Evolutionary conservation across 2,797 vertebrate species (phyloP).

Genomic region (Phrynocephalus guinanensis): DNA sequence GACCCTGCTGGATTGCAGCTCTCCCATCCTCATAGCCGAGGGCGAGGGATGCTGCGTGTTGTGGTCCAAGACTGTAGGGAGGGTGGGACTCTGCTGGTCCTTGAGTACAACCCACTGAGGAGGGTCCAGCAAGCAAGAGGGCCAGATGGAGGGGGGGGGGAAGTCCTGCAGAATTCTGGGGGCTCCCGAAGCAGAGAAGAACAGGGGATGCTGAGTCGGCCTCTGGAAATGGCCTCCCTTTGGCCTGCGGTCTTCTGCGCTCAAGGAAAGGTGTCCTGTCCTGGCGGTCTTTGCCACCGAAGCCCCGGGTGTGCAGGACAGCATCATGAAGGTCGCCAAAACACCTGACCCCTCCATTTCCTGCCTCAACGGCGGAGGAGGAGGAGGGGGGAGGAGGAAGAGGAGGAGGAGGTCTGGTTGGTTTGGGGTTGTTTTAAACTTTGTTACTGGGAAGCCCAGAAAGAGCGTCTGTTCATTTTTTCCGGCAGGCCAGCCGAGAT

Average conservation of each 20-base stretch:
- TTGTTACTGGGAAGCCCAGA: background rate
- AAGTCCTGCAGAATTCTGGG: too few relatives aligned
- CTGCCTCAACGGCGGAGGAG: background rate
- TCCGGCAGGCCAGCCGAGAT: background rate
- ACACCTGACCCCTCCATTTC: background rate
- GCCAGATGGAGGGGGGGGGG: too few relatives aligned
- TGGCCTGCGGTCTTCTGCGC: too few relatives aligned
- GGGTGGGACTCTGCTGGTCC: too few relatives aligned
- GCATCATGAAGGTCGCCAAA: background rate
- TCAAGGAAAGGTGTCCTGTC: background rate
- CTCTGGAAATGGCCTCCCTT: rapidly evolving
- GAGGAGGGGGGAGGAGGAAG: background rate
- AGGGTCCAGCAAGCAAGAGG: too few relatives aligned
- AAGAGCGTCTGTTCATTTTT: background rate
- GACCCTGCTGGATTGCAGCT: too few relatives aligned
- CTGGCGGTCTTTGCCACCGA: too few relatives aligned
- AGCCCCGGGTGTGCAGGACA: too few relatives aligned
- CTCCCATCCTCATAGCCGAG: too few relatives aligned
- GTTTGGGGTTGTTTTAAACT: background rate
- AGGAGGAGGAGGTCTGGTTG: background rate
- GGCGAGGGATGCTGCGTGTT: too few relatives aligned
- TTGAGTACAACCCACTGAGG: too few relatives aligned
- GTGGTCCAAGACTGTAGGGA: too few relatives aligned
- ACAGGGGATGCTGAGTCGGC: rapidly evolving
- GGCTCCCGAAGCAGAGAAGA: background rate